A percentile compares a stretch with the other conserved stretches of the same genome.
Evolutionary conservation across 2,113 vertebrate species (phyloP).

Genomic region (Bos indicus): DNA sequence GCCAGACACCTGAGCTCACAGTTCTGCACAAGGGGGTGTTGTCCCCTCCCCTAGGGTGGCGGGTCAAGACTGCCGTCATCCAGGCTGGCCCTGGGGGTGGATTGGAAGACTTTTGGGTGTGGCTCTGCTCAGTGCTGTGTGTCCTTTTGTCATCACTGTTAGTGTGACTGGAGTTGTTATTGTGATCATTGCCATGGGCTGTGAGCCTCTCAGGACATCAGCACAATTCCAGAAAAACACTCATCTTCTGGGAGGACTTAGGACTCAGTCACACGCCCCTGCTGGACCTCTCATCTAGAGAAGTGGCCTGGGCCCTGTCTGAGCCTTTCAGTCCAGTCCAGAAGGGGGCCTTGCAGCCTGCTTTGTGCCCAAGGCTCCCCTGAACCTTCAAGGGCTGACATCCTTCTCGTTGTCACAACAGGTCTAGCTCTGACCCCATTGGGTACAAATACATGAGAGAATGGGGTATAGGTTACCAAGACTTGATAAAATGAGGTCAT

Average conservation of each 20-base stretch:
- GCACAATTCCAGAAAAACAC: neutral
- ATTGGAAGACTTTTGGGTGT: too few relatives aligned
- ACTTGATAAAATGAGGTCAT: neutral
- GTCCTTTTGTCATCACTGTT: neutral
- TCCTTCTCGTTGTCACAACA: neutral
- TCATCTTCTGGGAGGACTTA: neutral
- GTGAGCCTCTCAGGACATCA: neutral
- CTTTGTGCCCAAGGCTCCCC: neutral
- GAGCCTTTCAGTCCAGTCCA: neutral
- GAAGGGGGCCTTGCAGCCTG: neutral
- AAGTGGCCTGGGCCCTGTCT: neutral
- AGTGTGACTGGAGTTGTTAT: neutral
- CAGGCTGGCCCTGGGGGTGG: too few relatives aligned
- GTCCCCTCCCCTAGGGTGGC: neutral
- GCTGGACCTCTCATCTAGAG: neutral
- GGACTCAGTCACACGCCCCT: too few relatives aligned
- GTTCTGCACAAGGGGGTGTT: neutral
- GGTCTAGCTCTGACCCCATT: neutral
- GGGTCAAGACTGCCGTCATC: accelerated
- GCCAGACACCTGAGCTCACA: neutral
- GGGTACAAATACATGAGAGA: neutral
- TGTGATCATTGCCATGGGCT: neutral
- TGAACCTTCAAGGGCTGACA: neutral
- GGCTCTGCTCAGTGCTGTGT: neutral
- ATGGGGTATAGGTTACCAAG: neutral